A percentile compares a stretch with the other conserved stretches of the same genome.
phyloP scores from a whole-genome alignment of 2,888 invertebrate genomes.

The Agrenia bidenticulata region DNA sequence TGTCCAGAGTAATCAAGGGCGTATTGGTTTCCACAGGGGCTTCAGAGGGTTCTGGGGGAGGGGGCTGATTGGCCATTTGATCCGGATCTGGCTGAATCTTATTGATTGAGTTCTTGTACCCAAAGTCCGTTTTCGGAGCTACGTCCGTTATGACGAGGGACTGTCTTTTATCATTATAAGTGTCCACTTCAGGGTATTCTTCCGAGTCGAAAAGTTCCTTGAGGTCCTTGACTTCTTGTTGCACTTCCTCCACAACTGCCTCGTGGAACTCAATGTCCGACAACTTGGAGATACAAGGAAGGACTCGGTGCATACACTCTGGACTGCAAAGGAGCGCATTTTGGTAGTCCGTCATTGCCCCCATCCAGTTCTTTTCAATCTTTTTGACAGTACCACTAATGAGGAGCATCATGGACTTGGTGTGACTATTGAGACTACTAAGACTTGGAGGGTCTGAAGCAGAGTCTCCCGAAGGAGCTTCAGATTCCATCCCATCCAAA shows the following conservation, averaged over 20 bases:
- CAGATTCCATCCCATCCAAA: background rate
- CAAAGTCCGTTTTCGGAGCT: constrained; percentile 39
- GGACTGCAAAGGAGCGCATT: constrained; percentile 41
- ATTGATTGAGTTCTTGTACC: constrained; percentile 37
- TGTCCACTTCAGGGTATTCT: constrained; percentile 38
- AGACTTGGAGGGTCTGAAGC: background rate
- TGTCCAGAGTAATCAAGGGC: constrained; percentile 41
- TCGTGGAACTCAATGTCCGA: constrained; percentile 45
- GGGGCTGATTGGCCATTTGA: constrained; percentile 30
- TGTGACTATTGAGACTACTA: constrained; percentile 23
- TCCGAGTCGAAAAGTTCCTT: constrained; percentile 25
- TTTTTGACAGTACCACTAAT: constrained; percentile 40
- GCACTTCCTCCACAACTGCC: constrained; percentile 36
- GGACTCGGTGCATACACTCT: constrained; percentile 42
- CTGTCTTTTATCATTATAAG: constrained; percentile 28
- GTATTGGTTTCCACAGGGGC: constrained; percentile 40
- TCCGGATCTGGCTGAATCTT: constrained; percentile 37
- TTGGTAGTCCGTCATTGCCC: constrained; percentile 44
- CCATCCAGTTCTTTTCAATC: constrained; percentile 32
- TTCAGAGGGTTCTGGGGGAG: constrained; percentile 34
- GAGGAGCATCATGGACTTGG: constrained; percentile 37
- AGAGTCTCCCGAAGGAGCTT: background rate
- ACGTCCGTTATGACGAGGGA: constrained; percentile 39
- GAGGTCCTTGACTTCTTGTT: constrained; percentile 30
- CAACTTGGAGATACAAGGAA: constrained; percentile 43